Percentiles rank a stretch among this genome's conserved stretches.
phyloP scores from a whole-genome alignment of 2,888 invertebrate genomes.

The Opisthograptis luteolata region DNA sequence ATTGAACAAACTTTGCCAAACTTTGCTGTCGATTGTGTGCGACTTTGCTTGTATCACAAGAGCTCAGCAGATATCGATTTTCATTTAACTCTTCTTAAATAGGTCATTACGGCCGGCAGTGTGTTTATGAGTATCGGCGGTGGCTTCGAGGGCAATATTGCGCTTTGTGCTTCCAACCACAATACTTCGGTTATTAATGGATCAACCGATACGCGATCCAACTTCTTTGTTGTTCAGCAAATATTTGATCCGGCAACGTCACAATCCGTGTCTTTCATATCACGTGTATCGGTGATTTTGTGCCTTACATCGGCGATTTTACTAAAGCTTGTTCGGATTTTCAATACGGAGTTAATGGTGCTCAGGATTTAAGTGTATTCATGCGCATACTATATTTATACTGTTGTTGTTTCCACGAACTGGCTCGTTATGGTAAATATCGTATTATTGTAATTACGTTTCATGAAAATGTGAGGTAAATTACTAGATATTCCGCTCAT shows the following conservation, averaged over 20 bases:
- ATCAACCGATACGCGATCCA: slow-evolving; percentile 68
- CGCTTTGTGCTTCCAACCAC: slow-evolving; percentile 71
- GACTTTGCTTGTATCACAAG: slow-evolving; percentile 44
- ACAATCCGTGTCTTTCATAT: slow-evolving; percentile 71
- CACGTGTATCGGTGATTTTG: slow-evolving; percentile 53
- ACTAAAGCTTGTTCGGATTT: slow-evolving; percentile 46
- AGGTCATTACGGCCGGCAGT: slow-evolving; percentile 72
- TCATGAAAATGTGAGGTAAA: slow-evolving; percentile 8
- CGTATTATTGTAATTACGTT: slow-evolving; percentile 11
- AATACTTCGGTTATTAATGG: slow-evolving; percentile 81
- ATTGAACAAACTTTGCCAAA: slow-evolving; percentile 24
- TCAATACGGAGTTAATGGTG: slow-evolving; percentile 47
- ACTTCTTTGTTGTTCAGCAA: slow-evolving; percentile 79
- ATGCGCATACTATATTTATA: slow-evolving; percentile 21
- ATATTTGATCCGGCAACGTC: slow-evolving; percentile 73
- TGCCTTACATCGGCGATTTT: slow-evolving; percentile 48
- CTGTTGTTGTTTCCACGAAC: slow-evolving; percentile 23
- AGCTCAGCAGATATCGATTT: slow-evolving; percentile 67
- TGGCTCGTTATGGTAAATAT: slow-evolving; percentile 19
- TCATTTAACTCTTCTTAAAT: slow-evolving; percentile 75
- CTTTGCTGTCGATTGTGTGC: slow-evolving; percentile 23
- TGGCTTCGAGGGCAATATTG: slow-evolving; percentile 75
- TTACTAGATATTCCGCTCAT: slow-evolving; percentile 2
- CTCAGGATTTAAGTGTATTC: slow-evolving; percentile 39
- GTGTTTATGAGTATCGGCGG: slow-evolving; percentile 70